Evolutionary conservation across 2,888 invertebrate genomes (phyloP).

Genomic region (Eulithis testata): DNA sequence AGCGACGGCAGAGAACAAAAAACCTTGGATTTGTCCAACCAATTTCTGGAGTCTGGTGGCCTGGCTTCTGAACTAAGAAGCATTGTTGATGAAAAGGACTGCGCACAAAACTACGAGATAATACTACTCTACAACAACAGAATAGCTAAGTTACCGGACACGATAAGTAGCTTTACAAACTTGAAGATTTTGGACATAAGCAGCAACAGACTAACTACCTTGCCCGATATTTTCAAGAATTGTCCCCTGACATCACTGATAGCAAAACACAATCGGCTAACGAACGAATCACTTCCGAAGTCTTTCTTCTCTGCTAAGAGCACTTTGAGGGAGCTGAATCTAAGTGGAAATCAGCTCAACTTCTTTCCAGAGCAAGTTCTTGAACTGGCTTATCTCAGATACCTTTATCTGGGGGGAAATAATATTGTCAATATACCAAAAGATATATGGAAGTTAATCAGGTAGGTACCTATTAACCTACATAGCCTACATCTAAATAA

Average conservation of each 20-base stretch:
- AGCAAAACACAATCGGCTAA: slow-evolving; percentile 94
- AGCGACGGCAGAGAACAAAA: slow-evolving; percentile 89
- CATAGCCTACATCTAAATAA: too few relatives aligned
- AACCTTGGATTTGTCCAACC: slow-evolving; percentile 86
- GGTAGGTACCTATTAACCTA: slow-evolving; percentile 62
- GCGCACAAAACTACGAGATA: slow-evolving; percentile 86
- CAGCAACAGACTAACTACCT: slow-evolving; percentile 90
- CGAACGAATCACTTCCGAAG: slow-evolving; percentile 94
- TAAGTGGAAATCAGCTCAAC: slow-evolving; percentile 95
- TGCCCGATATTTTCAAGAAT: slow-evolving; percentile 91
- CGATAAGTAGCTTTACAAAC: slow-evolving; percentile 87
- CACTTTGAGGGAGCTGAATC: slow-evolving; percentile 93
- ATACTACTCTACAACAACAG: slow-evolving; percentile 95
- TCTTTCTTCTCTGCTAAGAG: slow-evolving; percentile 87
- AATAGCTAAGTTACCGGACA: slow-evolving; percentile 87
- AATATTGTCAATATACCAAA: slow-evolving; percentile 91
- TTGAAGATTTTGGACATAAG: slow-evolving; percentile 94
- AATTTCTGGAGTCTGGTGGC: slow-evolving; percentile 84
- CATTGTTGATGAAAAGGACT: slow-evolving; percentile 86
- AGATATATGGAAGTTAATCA: slow-evolving; percentile 86
- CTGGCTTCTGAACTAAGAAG: slow-evolving; percentile 84
- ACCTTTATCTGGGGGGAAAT: slow-evolving; percentile 96
- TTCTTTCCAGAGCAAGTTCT: slow-evolving; percentile 95
- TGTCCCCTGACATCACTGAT: slow-evolving; percentile 91
- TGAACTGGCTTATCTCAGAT: slow-evolving; percentile 90